Base-by-base conservation (phyloP, 2,113 vertebrate genomes). In the Castor canadensis region DNA sequence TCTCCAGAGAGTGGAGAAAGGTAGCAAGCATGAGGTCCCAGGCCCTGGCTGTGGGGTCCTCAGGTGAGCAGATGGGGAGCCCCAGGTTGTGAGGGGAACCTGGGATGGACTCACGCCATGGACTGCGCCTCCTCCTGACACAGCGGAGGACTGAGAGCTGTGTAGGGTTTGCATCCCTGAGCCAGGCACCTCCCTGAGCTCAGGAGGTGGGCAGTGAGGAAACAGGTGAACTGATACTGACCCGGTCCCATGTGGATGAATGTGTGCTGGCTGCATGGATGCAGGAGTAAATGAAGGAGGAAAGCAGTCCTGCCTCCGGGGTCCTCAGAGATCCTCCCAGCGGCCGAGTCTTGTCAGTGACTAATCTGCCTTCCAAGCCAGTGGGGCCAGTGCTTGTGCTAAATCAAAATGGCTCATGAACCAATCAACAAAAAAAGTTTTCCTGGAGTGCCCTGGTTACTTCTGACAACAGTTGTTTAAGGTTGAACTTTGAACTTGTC, bases 401-500 rank as follows among this genome's bases (percentile, higher is more conserved):
- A 11, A 75, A 35, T 19, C 43, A 10, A 2, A 49, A 54, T 1
- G 13, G 30, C 67, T 35, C 43, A 1, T 1, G 8, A 60, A 20
- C n/a, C 8, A 1, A 26, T 22, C 30, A 62, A 13, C 8, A 45
- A 24, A 26, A 9, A 81, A 13, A 0, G 19, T 73, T 62, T 32
- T 66, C 22, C 28, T 4, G 17, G 17, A 32, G 15, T 19, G 19
- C 40, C 10, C 13, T 20, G 47, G 15, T 88, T 82, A 20, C 79
- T 87, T 76, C 83, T 95, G 73, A 67, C 62, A 56, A 6, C 11
- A 1, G 12, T 49, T 67, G 49, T 32, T 64, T 77, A 38, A 22
- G 71, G 66, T 26, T 93, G 72, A 79, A 43, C 79, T 96, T 60
- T 91, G 91, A 91, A 38, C 80, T 56, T 1, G 22, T 58, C 11